A percentile compares a stretch with the other conserved stretches of the same genome.
These are phyloP conservation scores for Ursus arctos DNA, from an alignment of 2,113 vertebrate species.

Conservation along the genomic window DNA sequence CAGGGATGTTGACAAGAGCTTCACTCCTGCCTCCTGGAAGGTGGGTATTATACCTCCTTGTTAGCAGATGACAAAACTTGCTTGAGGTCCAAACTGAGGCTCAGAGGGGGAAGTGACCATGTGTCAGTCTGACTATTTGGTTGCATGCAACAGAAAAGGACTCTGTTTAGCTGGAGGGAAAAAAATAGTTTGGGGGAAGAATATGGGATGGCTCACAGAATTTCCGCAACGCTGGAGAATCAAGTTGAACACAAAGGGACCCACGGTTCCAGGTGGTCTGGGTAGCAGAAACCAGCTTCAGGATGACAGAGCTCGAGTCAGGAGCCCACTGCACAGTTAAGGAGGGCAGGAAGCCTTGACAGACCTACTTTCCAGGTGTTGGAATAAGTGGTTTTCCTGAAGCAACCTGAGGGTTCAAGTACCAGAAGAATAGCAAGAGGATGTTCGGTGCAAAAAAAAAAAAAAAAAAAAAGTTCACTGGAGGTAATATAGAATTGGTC, in stretches of 20 bases:
- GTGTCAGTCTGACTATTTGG: not conserved
- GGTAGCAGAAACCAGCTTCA: not conserved
- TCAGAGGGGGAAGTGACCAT: not conserved
- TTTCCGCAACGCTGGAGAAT: not conserved
- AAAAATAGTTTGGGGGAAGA: not conserved
- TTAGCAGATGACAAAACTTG: not conserved
- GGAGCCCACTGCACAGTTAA: not conserved
- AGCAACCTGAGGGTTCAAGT: not conserved
- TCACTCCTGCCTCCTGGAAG: not conserved
- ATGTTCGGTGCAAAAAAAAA: not conserved
- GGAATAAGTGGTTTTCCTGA: not conserved
- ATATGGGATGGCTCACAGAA: not conserved
- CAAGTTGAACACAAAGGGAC: not conserved
- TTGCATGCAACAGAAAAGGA: not conserved
- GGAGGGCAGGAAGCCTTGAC: not conserved
- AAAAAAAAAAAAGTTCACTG: not conserved
- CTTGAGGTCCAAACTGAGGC: not conserved
- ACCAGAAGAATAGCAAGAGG: not conserved
- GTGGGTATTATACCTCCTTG: not conserved
- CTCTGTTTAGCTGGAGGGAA: not conserved
- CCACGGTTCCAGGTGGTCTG: not conserved
- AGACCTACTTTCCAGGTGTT: not conserved
- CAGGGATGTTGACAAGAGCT: not conserved
- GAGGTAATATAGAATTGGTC: too few relatives aligned
- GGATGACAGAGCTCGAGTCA: too few relatives aligned